phyloP scores from a whole-genome alignment of 23 tunicate species.

The Corella eumyota region DNA sequence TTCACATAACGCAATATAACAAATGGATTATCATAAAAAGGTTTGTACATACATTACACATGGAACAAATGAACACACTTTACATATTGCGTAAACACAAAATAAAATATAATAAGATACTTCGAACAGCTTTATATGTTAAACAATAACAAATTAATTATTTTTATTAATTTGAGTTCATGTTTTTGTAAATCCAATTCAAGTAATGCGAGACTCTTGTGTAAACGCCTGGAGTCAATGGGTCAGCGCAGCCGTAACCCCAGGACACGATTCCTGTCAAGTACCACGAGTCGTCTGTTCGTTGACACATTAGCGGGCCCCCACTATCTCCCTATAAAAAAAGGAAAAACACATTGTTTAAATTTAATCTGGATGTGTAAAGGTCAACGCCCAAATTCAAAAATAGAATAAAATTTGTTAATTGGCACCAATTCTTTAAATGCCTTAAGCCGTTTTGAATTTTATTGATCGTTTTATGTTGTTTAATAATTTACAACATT shows the following conservation, averaged over 20 bases:
- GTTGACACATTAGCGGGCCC: conserved; percentile 81
- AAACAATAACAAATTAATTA: no score
- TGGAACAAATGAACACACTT: no score
- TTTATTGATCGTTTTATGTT: no score
- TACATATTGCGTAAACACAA: no score
- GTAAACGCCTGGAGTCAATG: conserved; percentile 79
- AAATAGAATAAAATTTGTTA: not conserved
- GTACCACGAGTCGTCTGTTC: conserved; percentile 63
- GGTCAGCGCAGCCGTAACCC: conserved; percentile 80
- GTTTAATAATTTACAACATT: no score
- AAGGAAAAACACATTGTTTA: not conserved
- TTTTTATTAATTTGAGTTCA: conserved; percentile 7
- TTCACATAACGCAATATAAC: no score
- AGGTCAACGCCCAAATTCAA: not conserved
- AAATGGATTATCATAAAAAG: no score
- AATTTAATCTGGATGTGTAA: no score
- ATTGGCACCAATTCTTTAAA: not conserved
- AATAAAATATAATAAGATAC: no score
- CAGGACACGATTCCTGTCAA: conserved; percentile 73
- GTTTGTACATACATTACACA: no score
- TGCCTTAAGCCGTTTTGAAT: no score
- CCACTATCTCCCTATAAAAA: conserved; percentile 85
- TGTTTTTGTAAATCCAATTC: conserved; percentile 46
- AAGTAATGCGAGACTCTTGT: conserved; percentile 67
- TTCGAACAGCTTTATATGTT: no score